Base-by-base conservation (phyloP, 2,888 invertebrate genomes). In the Drosophila eohydei region DNA sequence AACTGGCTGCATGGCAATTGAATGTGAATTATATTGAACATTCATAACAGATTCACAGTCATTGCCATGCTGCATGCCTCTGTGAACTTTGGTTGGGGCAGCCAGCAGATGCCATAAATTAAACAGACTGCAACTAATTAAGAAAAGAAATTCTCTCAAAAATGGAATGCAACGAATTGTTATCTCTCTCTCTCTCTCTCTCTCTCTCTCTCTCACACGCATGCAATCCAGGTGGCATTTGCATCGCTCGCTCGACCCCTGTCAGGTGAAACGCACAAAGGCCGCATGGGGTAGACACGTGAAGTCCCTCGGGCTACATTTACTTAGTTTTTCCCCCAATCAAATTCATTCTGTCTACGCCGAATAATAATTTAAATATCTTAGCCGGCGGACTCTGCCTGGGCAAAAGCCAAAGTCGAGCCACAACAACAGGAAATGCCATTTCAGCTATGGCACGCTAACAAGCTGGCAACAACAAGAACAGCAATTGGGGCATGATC, bases 121-220 rank as follows among this genome's bases (percentile, higher is more conserved):
- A 76, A 85, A 78, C 85, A 83, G 83, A 88, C 81, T 81, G 86
- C 78, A 76, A 76, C 86, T 88, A 86, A 88, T 86, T 86, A 86
- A 85, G 78, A 74, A 81, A 74, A 78, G 88, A 83, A 88, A 81
- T 75, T 70, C 72, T 63, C 59, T 62, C 61, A 44, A 60, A 54
- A 72, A 69, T 58, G 44, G 44, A 56, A 58, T 58, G 48, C 58
- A 48, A 30, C 30, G 48, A 50, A 50, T 50, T 50, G 48, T 16
- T 50, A 21, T 38, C 30, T 26, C 40, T 7, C 30, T 16, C 30
- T 16, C 30, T 40, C 55, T 9, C 43, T 32, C 14, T 14, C 14
- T 12, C n/a, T 14, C 14, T 26, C 26, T 4, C n/a, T 11, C 40
- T 11, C n/a, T 36, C 51, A 14, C 34, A 8, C 21, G 26, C 14